Conservation (phyloP, 2,113 vertebrate genomes). For the Grus americana region DNA sequence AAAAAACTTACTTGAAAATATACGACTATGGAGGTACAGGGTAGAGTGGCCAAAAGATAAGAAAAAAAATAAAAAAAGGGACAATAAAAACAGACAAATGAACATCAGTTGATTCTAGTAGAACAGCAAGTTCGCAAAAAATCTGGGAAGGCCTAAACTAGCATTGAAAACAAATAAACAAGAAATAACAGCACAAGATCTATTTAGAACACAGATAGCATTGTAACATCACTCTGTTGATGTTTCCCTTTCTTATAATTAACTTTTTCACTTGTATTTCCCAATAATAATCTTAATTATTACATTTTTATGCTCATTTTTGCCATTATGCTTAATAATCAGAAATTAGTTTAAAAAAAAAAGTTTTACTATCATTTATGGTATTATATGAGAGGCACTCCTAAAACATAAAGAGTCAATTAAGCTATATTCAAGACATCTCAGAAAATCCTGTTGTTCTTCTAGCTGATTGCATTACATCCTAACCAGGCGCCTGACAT, state of each 20-base stretch:
- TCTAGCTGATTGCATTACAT: neutral
- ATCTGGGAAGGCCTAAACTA: neutral
- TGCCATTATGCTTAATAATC: neutral
- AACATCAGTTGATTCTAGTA: neutral
- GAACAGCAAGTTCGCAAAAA: neutral
- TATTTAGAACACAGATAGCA: neutral
- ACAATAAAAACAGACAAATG: neutral
- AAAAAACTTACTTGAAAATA: neutral
- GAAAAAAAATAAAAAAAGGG: neutral
- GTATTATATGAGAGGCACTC: neutral
- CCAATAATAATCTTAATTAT: neutral
- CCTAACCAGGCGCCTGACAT: neutral
- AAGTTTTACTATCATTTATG: neutral
- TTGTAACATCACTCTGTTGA: neutral
- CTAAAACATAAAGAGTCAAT: neutral
- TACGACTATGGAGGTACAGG: neutral
- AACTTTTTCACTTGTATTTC: neutral
- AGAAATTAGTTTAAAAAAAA: neutral
- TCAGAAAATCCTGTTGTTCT: neutral
- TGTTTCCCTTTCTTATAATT: neutral
- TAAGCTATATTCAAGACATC: neutral
- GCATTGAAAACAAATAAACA: neutral
- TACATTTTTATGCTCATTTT: neutral
- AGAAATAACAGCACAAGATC: neutral
- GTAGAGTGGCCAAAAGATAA: neutral